Evolutionary conservation across 1,140 invertebrate genomes (phyloP), one percentile per base, ranked within the genome.

Genomic region (Calephelis nemesis): DNA sequence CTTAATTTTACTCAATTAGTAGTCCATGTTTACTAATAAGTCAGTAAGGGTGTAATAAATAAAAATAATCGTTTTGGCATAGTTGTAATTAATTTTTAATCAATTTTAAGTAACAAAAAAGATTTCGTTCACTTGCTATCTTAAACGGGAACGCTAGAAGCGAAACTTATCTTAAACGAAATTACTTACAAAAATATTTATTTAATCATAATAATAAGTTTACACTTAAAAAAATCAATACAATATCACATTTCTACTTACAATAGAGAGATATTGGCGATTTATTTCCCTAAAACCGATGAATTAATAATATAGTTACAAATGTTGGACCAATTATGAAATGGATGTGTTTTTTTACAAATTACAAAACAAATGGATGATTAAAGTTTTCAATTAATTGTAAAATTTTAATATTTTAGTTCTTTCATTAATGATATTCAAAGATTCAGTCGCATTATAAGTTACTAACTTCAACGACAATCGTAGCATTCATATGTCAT

Each of bases 171-270:
- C 68, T 85, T 83, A 88, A 91, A 91, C 84, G 83, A 87, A 85
- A 81, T 81, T 90, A 91, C 86, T 88, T 90, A 91, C 82, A 90
- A 91, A 90, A 91, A 90, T 91, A 91, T 85, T 75, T 88, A 85
- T 88, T 86, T 78, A 83, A 88, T 82, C 78, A 81, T 83, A 86
- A 75, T 75, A 83, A 87, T 88, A 88, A 88, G 84, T 87, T 82
- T 90, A 91, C 81, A 88, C 82, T 88, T 91, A 90, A 87, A 86
- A 81, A 78, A 87, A 90, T 79, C 87, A 87, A 81, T 89, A 90
- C 87, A 90, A 89, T 91, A 91, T 91, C 89, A 91, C 89, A 91
- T 89, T 84, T 90, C 89, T 91, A 91, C 87, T 91, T 87, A 90
- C 76, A 88, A 90, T 90, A 90, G 87, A 91, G 85, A 91, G 87